Conservation (phyloP, 1,140 invertebrate species). For the Cotesia chilonis region DNA sequence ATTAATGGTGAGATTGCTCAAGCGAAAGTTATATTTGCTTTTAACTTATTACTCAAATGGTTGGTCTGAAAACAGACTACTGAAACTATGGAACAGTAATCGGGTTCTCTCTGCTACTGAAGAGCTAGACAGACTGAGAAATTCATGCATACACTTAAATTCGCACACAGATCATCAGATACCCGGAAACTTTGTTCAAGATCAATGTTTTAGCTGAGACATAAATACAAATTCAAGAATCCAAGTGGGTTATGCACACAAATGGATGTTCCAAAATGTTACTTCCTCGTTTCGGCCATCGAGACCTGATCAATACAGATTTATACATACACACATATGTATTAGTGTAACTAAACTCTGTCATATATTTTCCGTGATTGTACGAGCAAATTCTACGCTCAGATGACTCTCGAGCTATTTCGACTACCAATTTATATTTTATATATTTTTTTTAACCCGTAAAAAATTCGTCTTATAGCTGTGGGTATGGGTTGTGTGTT, state of each 20-base stretch:
- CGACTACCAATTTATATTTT: not conserved
- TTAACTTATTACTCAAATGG: conserved; percentile 10
- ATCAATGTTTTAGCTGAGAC: conserved; percentile 8
- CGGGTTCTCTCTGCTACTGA: too few relatives aligned
- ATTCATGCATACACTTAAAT: too few relatives aligned
- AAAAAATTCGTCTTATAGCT: not conserved
- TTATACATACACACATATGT: too few relatives aligned
- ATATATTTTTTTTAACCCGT: not conserved
- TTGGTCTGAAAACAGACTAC: too few relatives aligned
- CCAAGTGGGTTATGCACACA: not conserved
- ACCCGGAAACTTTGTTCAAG: conserved; percentile 20
- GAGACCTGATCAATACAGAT: conserved; percentile 10
- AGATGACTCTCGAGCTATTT: conserved; percentile 12
- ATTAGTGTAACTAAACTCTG: not conserved
- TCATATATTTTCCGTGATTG: conserved; percentile 24
- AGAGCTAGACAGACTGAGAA: too few relatives aligned
- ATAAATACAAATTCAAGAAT: not conserved
- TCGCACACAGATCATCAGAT: not conserved
- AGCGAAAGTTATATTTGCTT: conserved; percentile 14
- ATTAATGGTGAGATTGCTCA: conserved; percentile 13
- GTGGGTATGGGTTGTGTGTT: not conserved
- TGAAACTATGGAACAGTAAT: too few relatives aligned
- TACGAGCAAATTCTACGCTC: conserved; percentile 21
- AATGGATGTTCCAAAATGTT: not conserved
- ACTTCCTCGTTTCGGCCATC: not conserved